Evolutionary conservation across 2,797 vertebrate genomes (phyloP).

Genomic region (Artibeus lituratus): DNA sequence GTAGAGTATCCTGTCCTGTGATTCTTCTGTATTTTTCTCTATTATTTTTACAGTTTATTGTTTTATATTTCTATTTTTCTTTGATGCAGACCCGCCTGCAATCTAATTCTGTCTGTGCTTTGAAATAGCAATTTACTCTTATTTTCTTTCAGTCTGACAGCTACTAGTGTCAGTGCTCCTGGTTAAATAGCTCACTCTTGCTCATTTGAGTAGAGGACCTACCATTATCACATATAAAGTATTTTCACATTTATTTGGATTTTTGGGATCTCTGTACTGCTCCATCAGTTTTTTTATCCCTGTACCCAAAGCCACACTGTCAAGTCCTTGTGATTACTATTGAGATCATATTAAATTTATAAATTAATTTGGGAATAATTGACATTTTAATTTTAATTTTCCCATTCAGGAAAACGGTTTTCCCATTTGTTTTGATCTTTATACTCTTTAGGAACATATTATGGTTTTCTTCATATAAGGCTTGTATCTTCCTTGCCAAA

Average conservation of each 20-base stretch:
- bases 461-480: not conserved
- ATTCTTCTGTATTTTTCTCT: not conserved
- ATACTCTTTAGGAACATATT: not conserved
- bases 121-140: not conserved
- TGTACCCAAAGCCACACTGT: not conserved
- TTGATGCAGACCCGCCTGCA: not conserved
- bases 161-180: not conserved
- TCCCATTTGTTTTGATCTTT: not conserved
- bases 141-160: not conserved
- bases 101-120: not conserved
- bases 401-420: not conserved
- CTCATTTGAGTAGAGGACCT: not conserved
- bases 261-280: not conserved
- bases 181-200: not conserved
- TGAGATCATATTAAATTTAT: conserved; percentile 15
- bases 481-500: not conserved
- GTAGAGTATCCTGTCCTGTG: not conserved
- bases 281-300: not conserved
- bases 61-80: not conserved
- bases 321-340: not conserved
- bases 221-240: not conserved
- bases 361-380: not conserved
- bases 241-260: not conserved
- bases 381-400: not conserved
- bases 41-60: not conserved